Conservation (phyloP, 2,113 vertebrate genomes). For the Phrynosoma platyrhinos region DNA sequence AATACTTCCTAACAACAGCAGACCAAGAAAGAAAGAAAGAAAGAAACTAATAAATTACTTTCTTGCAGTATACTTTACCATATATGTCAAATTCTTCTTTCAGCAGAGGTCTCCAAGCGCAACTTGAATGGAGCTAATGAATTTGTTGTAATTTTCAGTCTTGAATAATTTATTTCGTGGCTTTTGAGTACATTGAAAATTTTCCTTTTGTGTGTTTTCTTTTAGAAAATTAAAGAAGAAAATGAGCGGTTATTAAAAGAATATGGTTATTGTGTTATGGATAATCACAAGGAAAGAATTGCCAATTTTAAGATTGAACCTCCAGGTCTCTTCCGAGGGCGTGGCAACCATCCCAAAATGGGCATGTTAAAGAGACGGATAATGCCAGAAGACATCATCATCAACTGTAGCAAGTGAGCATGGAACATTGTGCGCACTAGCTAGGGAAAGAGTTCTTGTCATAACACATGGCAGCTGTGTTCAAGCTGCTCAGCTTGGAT, state of each 20-base stretch:
- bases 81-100: not conserved
- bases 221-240: constrained; percentile 95
- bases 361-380: constrained; percentile 95
- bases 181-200: accelerated
- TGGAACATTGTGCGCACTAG: not conserved
- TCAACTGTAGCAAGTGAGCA: constrained; percentile 97
- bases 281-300: constrained; percentile 96
- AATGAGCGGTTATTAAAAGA: constrained; percentile 92
- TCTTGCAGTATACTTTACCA: not conserved
- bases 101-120: not conserved
- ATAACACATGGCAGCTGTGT: not conserved
- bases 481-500: not conserved
- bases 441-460: not conserved
- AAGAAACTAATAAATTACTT: not conserved
- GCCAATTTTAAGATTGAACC: constrained; percentile 98
- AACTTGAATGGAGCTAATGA: not conserved
- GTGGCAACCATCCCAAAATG: constrained; percentile 97
- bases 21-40: not conserved
- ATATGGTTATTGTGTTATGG: constrained; percentile 96
- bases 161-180: not conserved
- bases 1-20: too few species aligned
- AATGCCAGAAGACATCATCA: constrained; percentile 93
- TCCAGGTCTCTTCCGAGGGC: constrained; percentile 92
- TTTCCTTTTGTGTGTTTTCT: constrained; percentile 24
- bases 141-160: not conserved